phyloP scores from a whole-genome alignment of 2,888 invertebrate species.

The Synergus gifuensis region DNA sequence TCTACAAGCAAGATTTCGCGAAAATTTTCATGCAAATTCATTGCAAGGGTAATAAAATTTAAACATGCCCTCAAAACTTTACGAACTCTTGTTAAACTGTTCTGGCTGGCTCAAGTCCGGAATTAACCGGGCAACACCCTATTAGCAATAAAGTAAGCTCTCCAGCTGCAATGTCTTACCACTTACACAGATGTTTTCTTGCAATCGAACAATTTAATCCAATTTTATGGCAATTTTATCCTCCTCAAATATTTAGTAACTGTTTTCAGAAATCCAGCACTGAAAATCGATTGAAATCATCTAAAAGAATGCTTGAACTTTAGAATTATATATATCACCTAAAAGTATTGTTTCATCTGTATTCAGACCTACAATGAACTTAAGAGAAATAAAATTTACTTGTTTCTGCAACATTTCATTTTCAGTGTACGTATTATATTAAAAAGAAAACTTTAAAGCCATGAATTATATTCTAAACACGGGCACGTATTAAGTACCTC shows the following conservation, averaged over 20 bases:
- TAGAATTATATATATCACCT: too few species aligned
- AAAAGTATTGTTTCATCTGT: too few species aligned
- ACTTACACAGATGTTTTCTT: neutral
- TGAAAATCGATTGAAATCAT: neutral
- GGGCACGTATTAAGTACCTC: slow-evolving; percentile 4
- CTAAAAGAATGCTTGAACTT: too few species aligned
- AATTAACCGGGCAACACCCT: slow-evolving; percentile 70
- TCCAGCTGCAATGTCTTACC: slow-evolving; percentile 28
- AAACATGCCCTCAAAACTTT: slow-evolving; percentile 63
- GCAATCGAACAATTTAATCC: neutral
- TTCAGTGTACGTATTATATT: too few species aligned
- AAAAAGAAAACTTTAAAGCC: too few species aligned
- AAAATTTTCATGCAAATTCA: slow-evolving; percentile 73
- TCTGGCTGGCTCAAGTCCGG: slow-evolving; percentile 57
- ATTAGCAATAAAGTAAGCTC: slow-evolving; percentile 70
- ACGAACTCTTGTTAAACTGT: slow-evolving; percentile 60
- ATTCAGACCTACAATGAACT: too few species aligned
- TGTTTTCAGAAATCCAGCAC: neutral
- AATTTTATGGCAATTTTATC: neutral
- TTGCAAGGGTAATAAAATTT: slow-evolving; percentile 71
- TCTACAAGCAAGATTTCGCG: slow-evolving; percentile 49
- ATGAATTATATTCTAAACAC: neutral
- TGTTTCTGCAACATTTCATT: too few species aligned
- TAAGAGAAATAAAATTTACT: too few species aligned
- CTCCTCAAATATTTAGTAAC: neutral